A percentile compares a stretch with the other conserved stretches of the same genome.
These are phyloP conservation scores for Macrophya alboannulata DNA, from an alignment of 2,888 invertebrate genomes.

Conservation along the genomic window DNA sequence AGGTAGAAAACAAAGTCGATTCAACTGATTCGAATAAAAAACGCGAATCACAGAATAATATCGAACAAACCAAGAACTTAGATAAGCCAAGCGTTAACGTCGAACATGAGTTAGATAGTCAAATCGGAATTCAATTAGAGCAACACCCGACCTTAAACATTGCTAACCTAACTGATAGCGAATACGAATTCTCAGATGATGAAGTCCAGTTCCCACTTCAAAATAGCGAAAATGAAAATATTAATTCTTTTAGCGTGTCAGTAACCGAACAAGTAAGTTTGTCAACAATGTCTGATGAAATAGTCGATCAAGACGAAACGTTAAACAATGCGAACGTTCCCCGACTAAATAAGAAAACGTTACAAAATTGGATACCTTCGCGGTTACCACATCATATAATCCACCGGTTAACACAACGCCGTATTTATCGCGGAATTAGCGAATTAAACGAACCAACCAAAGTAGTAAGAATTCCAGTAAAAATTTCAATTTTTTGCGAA, in stretches of 20 bases:
- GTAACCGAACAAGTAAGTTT: neutral
- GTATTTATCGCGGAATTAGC: neutral
- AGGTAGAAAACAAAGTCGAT: constrained; percentile 7
- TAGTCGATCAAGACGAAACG: neutral
- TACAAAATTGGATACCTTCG: constrained; percentile 44
- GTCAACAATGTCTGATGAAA: neutral
- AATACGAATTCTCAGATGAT: constrained; percentile 18
- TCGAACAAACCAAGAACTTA: constrained; percentile 27
- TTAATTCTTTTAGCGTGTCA: neutral
- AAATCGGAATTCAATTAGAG: neutral
- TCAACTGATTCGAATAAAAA: neutral
- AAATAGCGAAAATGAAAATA: neutral
- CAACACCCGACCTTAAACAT: neutral
- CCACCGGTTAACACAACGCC: constrained; percentile 40
- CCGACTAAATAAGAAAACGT: neutral
- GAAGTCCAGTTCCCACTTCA: neutral
- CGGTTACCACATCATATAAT: constrained; percentile 23
- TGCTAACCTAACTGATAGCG: neutral
- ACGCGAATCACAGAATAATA: neutral
- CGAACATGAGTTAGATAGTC: neutral
- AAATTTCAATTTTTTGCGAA: constrained; percentile 55
- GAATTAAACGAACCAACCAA: constrained; percentile 53
- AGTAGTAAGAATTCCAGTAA: constrained; percentile 50
- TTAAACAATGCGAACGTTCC: neutral
- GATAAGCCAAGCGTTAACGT: neutral